These are phyloP conservation scores for Acanthopagrus latus DNA, from an alignment of 2,797 vertebrate genomes.

Conservation along the genomic window DNA sequence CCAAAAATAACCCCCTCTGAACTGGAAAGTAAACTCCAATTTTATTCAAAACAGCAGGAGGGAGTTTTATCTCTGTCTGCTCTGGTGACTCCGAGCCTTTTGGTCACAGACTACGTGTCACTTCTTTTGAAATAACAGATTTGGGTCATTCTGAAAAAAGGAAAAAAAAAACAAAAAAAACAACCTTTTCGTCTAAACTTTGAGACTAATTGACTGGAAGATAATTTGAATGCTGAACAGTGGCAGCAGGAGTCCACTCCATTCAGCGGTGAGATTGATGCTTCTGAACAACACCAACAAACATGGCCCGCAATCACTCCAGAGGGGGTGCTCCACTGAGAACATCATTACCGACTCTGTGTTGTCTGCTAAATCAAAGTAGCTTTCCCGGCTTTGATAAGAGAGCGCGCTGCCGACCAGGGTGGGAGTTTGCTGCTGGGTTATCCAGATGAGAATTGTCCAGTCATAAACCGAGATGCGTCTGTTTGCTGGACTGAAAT, in stretches of 20 bases:
- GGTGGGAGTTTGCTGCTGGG: constrained; percentile 47
- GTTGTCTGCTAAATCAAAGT: constrained; percentile 77
- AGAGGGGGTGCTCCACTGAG: constrained; percentile 64
- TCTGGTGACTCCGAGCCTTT: constrained; percentile 33
- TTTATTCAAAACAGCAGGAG: constrained; percentile 26
- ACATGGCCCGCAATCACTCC: constrained; percentile 70
- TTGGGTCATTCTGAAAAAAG: constrained; percentile 50
- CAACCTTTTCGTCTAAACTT: constrained; percentile 49
- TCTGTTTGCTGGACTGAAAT: constrained; percentile 33
- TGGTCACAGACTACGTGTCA: constrained; percentile 35
- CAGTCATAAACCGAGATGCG: constrained; percentile 16
- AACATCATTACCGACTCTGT: constrained; percentile 73
- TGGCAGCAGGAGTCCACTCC: constrained; percentile 70
- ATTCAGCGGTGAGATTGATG: constrained; percentile 68
- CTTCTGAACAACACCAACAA: constrained; percentile 76
- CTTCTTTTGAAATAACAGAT: constrained; percentile 49
- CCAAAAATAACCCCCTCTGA: constrained; percentile 32
- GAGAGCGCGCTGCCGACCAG: constrained; percentile 36
- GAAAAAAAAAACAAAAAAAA: constrained; percentile 18
- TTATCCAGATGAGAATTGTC: constrained; percentile 26
- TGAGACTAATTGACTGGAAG: constrained; percentile 73
- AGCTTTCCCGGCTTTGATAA: constrained; percentile 64
- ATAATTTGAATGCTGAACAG: constrained; percentile 76
- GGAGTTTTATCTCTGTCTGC: constrained; percentile 33
- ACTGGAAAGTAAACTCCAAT: constrained; percentile 54